Evolutionary conservation across 2,797 vertebrate species (phyloP), one percentile per base, ranked within the genome.

Genomic region (Gallinago solitaria): DNA sequence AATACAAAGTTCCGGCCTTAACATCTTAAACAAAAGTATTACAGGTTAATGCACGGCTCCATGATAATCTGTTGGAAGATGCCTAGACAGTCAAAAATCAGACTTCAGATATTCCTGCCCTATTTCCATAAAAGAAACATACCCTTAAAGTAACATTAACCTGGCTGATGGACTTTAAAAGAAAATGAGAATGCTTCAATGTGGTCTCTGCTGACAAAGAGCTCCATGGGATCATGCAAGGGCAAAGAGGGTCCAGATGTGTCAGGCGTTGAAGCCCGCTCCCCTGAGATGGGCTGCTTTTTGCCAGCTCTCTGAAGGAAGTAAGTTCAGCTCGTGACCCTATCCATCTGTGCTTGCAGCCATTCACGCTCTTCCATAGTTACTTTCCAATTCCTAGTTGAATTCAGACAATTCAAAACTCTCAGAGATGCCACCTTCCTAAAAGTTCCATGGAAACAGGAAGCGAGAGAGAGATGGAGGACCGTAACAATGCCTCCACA

Each of bases 321-420:
- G 21, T 14, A 64, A 33, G 27, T 33, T 57, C 56, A 84, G 51
- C 39, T 93, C 30, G 12, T 23, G 12, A 74, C 9, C 30, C 19
- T 70, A 37, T 47, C 84, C 16, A 59, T 30, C 30, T 76, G 32
- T 37, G 37, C 35, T 83, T 30, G 24, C 33, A 76, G 20, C n/a
- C 10, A 14, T 8, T 68, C 39, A 23, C 17, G 23, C 17, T 45
- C 28, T 67, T 18, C 41, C 33, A 30, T 1, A 2, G 8, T 14
- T 61, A 48, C n/a, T n/a, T 68, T 54, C 15, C 16, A 25, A 86
- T 37, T 77, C 41, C 50, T 16, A 27, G 16, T 77, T 35, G 60
- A 71, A 85, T 65, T 69, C 65, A 81, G 43, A 74, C 47, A 63
- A 81, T 45, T 81, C 28, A 45, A 80, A 85, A 53, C 28, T 54